A percentile compares a stretch with the other conserved stretches of the same genome.
Evolutionary conservation across 2,797 vertebrate genomes (phyloP).

Genomic region (Loriculus beryllinus): DNA sequence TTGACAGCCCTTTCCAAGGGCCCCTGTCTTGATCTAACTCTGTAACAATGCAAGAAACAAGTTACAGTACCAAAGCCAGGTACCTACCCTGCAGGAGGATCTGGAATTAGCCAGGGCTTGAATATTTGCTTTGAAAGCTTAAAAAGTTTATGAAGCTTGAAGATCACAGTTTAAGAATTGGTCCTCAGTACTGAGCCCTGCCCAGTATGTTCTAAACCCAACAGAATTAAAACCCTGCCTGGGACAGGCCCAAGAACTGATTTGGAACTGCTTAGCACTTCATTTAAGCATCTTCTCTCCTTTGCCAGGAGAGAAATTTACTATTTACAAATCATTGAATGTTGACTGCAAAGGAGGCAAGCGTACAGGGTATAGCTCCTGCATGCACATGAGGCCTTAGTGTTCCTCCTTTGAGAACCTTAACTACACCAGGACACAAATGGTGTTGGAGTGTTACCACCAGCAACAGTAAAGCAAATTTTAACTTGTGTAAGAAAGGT

Average conservation of each 20-base stretch:
- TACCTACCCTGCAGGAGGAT: neutral
- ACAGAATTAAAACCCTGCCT: neutral
- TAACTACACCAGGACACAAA: constrained; percentile 11
- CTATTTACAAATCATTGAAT: constrained; percentile 30
- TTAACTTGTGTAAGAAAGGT: neutral
- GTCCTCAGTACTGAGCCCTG: neutral
- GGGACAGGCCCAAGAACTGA: neutral
- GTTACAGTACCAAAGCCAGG: neutral
- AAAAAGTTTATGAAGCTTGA: neutral
- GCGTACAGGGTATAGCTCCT: neutral
- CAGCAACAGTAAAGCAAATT: neutral
- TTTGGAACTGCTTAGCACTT: neutral
- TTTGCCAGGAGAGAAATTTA: neutral
- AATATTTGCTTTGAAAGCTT: neutral
- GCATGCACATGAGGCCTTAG: neutral
- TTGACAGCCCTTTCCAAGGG: neutral
- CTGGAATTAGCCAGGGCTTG: neutral
- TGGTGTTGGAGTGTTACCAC: neutral
- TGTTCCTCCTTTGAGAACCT: constrained; percentile 21
- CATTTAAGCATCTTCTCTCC: constrained; percentile 3
- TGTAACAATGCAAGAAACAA: neutral
- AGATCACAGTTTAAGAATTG: neutral
- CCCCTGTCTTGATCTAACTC: neutral
- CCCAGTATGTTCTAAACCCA: neutral
- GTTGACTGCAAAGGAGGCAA: constrained; percentile 28